Evolutionary conservation across 2,797 vertebrate species (phyloP), one percentile per base, ranked within the genome.

Genomic region (Naso thynnoides): DNA sequence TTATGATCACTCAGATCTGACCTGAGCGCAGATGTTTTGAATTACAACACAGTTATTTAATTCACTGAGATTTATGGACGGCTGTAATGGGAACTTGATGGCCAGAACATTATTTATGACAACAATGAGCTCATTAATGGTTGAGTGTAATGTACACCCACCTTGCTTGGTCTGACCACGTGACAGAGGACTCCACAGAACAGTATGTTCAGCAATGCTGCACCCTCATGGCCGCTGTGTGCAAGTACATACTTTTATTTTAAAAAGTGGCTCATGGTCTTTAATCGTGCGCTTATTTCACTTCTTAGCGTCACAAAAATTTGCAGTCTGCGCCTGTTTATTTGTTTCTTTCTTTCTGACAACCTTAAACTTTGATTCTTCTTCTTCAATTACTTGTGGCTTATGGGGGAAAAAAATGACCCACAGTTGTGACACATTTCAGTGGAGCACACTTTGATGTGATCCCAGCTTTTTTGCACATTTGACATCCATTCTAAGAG

Each of bases 161-260:
- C 26, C 0, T 26, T 56, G n/a, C 55, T 75, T 72, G 63, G 48
- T 67, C 72, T 54, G 31, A 58, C 6, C 83, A 80, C 27, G 65
- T 87, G 70, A 84, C 2, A n/a, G 4, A 27, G 63, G 24, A 38
- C 36, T 60, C 8, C 10, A 1, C 23, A 52, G 10, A 16, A 36
- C 15, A 13, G 18, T 58, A 13, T 52, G 42, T 81, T 85, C 23
- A 76, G 61, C 80, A 84, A 84, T 91, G 78, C 85, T 74, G 57
- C 90, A 14, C 84, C 74, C 91, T 88, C 11, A 73, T 80, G 90
- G 83, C 31, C 72, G 50, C 13, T 4, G 49, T 21, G 10, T 68
- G 82, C 33, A 16, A 90, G 8, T 90, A n/a, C 86, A 86, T 19
- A 11, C 15, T 7, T 16, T 19, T 16, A 19, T 36, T 23, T 27